Evolutionary conservation across 2,113 vertebrate species (phyloP), one percentile per base, ranked within the genome.

Genomic region (Rynchops niger): DNA sequence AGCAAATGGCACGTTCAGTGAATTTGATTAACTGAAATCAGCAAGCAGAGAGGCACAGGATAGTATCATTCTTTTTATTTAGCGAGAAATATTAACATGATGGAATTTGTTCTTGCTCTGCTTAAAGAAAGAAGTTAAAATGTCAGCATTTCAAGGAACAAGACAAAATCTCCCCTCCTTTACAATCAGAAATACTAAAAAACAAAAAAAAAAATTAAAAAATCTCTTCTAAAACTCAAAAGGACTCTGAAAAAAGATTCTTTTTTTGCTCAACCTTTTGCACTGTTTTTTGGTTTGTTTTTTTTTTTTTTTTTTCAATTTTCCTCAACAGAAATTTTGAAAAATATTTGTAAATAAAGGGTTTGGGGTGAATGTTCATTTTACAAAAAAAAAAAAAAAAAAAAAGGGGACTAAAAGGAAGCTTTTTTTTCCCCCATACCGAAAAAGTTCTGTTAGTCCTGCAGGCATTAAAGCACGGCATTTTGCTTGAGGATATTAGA

Each of bases 401-500:
- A 59, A 71, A 40, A 47, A 82, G 30, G 15, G 73, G 26, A 26
- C 56, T 59, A 38, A 88, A 80, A 80, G 17, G 8, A 55, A 63
- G 23, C 9, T n/a, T n/a, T n/a, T n/a, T n/a, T n/a, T n/a, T n/a
- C n/a, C n/a, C n/a, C n/a, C n/a, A n/a, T n/a, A n/a, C n/a, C n/a
- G n/a, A n/a, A n/a, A 73, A 91, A 45, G 27, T 61, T 91, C 49
- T 65, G 15, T 82, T 89, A 63, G 58, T 76, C 52, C 70, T 61
- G 52, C 58, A 90, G 73, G 20, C 50, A 56, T 78, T 90, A 84
- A 90, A 92, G 34, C 2, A 5, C 34, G 43, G 8, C 14, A 11
- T 80, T 95, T 96, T 91, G 49, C 88, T 92, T 87, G 81, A 79
- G 86, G 34, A 56, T 84, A 76, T 82, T 84, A 92, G 52, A 92